Evolutionary conservation across 2,888 invertebrate genomes (phyloP), one percentile per base, ranked within the genome.

Genomic region (Ceramica pisi): DNA sequence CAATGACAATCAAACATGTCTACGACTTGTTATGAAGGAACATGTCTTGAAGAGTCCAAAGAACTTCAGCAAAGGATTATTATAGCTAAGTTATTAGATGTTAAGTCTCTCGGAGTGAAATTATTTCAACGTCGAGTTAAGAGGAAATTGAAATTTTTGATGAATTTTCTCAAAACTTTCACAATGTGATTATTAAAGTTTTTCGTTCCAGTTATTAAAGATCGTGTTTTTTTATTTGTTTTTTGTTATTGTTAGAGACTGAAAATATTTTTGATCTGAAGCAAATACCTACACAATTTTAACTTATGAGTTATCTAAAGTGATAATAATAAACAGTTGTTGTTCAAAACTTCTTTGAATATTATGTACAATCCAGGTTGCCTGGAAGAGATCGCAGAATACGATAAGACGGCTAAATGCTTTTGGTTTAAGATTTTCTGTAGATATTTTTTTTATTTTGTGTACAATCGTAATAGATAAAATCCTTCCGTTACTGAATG

Each of bases 81-180:
- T 56, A 67, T 41, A 61, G 44, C n/a, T 56, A 19, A n/a, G 56
- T 21, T 55, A 57, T 51, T 38, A 50, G 41, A 63, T 75, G 57
- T 53, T 50, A 74, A 81, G 50, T 63, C 59, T 41, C 14, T 51
- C 21, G 12, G n/a, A 63, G 35, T 46, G 7, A 63, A 68, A 60
- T 78, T 67, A 80, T 64, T 63, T 63, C 1, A 44, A 53, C 59
- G 56, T 65, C 44, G 12, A 68, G 50, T 51, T 19, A 68, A 66
- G 9, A 60, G 63, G 70, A 77, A 66, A 78, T 78, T 81, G 62
- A 38, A 67, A 35, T 81, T 81, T 71, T 71, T 78, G 50, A 81
- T 63, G 66, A 81, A 78, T 76, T 44, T 60, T 66, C 21, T 31
- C 5, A 5, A 53, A 78, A 81, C 65, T 71, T 76, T 55, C 16